phyloP scores from a whole-genome alignment of 2,888 invertebrate species.

The Cerastoderma edule region DNA sequence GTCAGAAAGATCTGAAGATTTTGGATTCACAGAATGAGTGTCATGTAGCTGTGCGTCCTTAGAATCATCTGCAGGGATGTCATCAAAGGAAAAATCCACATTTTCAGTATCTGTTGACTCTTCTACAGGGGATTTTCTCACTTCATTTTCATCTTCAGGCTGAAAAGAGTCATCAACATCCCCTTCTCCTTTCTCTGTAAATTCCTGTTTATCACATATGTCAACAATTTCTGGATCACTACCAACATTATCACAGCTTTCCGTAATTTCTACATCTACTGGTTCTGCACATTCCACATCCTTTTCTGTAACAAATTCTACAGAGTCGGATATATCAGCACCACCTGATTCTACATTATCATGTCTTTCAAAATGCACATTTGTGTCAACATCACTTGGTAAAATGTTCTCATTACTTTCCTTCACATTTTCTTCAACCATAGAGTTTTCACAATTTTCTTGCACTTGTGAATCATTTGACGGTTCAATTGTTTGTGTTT shows the following conservation, averaged over 20 bases:
- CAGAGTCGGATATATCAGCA: slow-evolving; percentile 58
- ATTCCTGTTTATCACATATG: slow-evolving; percentile 41
- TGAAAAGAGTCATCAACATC: neutral
- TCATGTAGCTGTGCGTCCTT: neutral
- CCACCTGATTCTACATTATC: slow-evolving; percentile 3
- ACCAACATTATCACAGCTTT: slow-evolving; percentile 25
- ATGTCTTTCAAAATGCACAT: neutral
- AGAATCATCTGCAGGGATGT: slow-evolving; percentile 6
- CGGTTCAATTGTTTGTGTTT: slow-evolving; percentile 2
- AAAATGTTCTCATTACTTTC: neutral
- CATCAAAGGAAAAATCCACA: neutral
- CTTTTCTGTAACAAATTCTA: slow-evolving; percentile 54
- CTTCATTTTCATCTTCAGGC: neutral
- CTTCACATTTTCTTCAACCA: neutral
- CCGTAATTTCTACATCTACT: neutral
- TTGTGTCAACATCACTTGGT: neutral
- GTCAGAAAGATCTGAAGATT: neutral
- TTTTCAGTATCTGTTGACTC: slow-evolving; percentile 12
- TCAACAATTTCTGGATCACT: slow-evolving; percentile 55
- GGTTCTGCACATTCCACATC: slow-evolving; percentile 29
- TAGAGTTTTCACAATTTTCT: neutral
- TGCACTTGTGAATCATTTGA: neutral
- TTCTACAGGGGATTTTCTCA: neutral
- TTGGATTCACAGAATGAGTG: neutral
- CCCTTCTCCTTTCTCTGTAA: slow-evolving; percentile 8